phyloP scores from a whole-genome alignment of 2,113 vertebrate genomes.

The Lagenorhynchus albirostris region DNA sequence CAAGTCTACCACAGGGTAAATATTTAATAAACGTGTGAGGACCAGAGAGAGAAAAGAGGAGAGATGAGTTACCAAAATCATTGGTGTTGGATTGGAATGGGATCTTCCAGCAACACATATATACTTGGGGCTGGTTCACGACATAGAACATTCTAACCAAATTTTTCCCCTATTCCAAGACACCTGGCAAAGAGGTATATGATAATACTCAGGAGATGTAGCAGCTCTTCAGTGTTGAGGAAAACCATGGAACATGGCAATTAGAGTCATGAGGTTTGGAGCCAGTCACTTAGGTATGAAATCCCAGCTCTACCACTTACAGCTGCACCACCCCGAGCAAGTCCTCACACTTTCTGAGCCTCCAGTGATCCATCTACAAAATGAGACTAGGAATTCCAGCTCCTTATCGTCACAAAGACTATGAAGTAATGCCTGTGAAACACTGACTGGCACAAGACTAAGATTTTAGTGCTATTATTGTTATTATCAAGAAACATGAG shows the following conservation, averaged over 20 bases:
- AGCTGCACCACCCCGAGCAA: not conserved
- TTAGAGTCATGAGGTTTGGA: not conserved
- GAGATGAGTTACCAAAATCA: not conserved
- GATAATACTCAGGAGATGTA: not conserved
- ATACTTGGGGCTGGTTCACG: not conserved
- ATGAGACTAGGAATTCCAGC: not conserved
- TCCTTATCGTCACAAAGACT: not conserved
- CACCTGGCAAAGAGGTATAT: not conserved
- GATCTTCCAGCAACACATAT: not conserved
- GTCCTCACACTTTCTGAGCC: not conserved
- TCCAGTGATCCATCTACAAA: not conserved
- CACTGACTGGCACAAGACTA: not conserved
- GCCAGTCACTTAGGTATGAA: not conserved
- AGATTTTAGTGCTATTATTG: not conserved
- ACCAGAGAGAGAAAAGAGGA: not conserved
- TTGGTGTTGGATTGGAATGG: not conserved
- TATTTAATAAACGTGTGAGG: not conserved
- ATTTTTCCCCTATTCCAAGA: not conserved
- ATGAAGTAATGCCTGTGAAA: not conserved
- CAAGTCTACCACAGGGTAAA: not conserved
- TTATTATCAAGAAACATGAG: not conserved
- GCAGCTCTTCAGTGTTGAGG: not conserved
- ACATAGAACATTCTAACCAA: not conserved
- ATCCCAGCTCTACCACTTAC: not conserved
- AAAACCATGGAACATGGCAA: not conserved